phyloP scores from a whole-genome alignment of 1,140 invertebrate species.

The Zaprionus africanus region DNA sequence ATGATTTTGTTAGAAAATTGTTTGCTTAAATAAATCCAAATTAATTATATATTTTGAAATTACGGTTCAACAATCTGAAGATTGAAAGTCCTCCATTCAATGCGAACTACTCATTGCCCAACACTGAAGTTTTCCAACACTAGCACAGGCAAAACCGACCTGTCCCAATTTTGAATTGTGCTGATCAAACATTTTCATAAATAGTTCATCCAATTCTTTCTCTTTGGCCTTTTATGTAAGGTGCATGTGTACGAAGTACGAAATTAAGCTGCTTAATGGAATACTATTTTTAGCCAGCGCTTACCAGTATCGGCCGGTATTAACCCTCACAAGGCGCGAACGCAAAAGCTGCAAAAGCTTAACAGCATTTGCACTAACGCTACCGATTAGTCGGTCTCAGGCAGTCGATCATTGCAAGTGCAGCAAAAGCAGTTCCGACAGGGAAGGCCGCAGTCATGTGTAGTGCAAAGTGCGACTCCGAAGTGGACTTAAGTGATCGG shows the following conservation, averaged over 20 bases:
- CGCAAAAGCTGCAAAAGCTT: conserved; percentile 52
- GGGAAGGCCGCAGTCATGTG: background rate
- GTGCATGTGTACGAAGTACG: background rate
- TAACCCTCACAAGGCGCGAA: conserved; percentile 16
- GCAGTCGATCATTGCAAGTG: conserved; percentile 24
- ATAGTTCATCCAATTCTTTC: conserved; percentile 17
- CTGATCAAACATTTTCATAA: conserved; percentile 35
- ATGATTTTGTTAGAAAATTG: no score
- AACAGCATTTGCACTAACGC: conserved; percentile 23
- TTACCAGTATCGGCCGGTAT: conserved; percentile 44
- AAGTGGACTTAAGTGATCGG: background rate
- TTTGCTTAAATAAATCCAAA: no score
- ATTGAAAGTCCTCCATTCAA: background rate
- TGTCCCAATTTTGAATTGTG: conserved; percentile 39
- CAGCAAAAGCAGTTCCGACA: background rate
- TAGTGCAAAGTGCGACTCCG: conserved; percentile 3
- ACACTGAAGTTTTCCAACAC: conserved; percentile 22
- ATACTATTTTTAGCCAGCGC: conserved; percentile 38
- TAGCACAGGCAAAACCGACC: conserved; percentile 19
- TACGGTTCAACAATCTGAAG: background rate
- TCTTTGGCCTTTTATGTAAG: conserved; percentile 28
- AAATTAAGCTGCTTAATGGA: conserved; percentile 46
- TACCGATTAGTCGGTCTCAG: conserved; percentile 37
- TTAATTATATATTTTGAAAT: background rate
- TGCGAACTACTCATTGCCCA: background rate